phyloP scores from a whole-genome alignment of 2,797 vertebrate species.

The Pseudochirops cupreus region DNA sequence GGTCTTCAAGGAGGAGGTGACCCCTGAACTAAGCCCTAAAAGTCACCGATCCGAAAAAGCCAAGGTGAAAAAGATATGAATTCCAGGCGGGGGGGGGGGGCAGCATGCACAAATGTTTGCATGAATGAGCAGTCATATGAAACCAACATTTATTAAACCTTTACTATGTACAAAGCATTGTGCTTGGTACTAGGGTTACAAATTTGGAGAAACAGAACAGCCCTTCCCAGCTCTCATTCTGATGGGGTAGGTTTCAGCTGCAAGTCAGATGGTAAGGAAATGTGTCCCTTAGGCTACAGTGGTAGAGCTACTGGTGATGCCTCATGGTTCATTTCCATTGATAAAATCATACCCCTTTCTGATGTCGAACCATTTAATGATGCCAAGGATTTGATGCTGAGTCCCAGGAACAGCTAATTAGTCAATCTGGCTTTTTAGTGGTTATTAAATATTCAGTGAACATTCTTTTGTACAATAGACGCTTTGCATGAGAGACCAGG shows the following conservation, averaged over 20 bases:
- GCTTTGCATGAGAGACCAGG: constrained; percentile 1
- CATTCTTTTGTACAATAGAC: constrained; percentile 3
- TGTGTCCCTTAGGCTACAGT: neutral
- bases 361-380: neutral
- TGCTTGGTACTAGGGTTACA: neutral
- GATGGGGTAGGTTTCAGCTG: neutral
- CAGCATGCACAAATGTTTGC: neutral
- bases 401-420: neutral
- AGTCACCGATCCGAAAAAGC: neutral
- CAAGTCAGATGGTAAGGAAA: neutral
- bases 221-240: neutral
- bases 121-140: neutral
- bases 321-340: neutral
- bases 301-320: neutral
- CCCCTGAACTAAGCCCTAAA: neutral
- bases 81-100: neutral
- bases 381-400: neutral
- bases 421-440: neutral
- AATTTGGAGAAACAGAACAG: neutral
- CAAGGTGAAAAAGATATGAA: neutral
- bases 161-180: neutral
- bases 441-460: neutral
- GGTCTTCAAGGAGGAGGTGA: neutral
- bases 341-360: neutral
- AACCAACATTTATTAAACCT: neutral